phyloP scores from a whole-genome alignment of 1,140 invertebrate genomes.

The Globodera ellingtonae region DNA sequence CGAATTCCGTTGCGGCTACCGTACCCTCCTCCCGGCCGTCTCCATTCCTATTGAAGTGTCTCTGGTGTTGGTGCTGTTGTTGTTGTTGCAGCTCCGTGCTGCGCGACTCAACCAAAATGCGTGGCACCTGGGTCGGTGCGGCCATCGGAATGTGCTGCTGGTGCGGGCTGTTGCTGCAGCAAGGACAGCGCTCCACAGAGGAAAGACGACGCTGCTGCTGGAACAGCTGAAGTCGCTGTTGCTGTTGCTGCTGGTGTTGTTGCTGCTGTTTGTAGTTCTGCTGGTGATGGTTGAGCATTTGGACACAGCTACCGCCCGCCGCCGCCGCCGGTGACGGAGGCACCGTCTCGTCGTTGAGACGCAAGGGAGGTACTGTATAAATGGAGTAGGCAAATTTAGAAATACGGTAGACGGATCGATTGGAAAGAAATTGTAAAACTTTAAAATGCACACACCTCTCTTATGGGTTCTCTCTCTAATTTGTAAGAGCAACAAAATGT shows the following conservation, averaged over 20 bases:
- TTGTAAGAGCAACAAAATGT: too few species aligned
- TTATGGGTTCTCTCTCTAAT: too few species aligned
- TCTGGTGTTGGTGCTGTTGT: background rate
- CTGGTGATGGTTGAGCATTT: background rate
- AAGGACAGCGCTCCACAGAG: conserved; percentile 26
- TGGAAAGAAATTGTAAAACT: background rate
- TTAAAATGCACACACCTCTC: too few species aligned
- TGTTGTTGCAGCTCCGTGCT: too few species aligned
- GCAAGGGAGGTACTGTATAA: conserved; percentile 20
- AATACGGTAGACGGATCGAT: background rate
- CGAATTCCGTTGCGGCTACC: background rate
- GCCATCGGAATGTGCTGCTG: background rate
- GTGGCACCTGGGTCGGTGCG: background rate
- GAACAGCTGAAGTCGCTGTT: background rate
- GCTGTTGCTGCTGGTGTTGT: conserved; percentile 3
- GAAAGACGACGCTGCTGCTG: conserved; percentile 1
- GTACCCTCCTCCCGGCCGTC: background rate
- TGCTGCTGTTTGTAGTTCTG: background rate
- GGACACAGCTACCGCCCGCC: background rate
- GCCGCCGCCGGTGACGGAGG: background rate
- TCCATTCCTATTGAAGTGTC: background rate
- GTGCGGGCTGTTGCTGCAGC: conserved; percentile 18
- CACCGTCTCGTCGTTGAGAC: conserved; percentile 10
- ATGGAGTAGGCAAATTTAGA: background rate
- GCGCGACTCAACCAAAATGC: background rate